Conservation (phyloP, 2,888 invertebrate species). For the Microctonus brassicae region DNA sequence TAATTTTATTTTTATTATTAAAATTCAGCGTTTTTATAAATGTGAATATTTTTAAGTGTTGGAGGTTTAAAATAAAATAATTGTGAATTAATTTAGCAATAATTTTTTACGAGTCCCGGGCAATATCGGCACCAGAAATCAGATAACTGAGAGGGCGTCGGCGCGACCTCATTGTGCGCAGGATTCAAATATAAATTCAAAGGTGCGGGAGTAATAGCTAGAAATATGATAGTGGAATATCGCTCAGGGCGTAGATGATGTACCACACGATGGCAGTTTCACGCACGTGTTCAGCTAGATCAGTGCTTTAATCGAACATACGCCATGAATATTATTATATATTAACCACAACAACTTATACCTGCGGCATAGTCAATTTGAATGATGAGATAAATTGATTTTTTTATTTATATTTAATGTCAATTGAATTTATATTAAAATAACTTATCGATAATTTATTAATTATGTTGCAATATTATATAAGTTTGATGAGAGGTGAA, state of each 20-base stretch:
- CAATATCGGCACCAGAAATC: conserved; percentile 23
- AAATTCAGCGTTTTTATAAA: too few species aligned
- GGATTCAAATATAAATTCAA: conserved; percentile 29
- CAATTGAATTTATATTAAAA: too few species aligned
- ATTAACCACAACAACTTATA: conserved; percentile 23
- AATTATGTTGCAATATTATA: too few species aligned
- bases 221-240: conserved; percentile 16
- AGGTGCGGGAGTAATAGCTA: background rate
- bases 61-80: too few species aligned
- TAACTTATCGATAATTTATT: too few species aligned
- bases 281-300: conserved; percentile 43
- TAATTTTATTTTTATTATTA: too few species aligned
- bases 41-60: too few species aligned
- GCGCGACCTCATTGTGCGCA: conserved; percentile 30
- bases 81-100: background rate
- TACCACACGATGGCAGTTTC: conserved; percentile 34
- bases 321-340: conserved; percentile 30
- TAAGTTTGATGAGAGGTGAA: too few species aligned
- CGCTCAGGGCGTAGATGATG: background rate
- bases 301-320: conserved; percentile 44
- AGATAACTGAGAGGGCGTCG: conserved; percentile 34
- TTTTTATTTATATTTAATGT: too few species aligned
- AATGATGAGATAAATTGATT: too few species aligned
- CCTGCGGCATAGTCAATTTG: too few species aligned
- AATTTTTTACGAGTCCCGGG: background rate